These are phyloP conservation scores for Trilocha varians DNA, from an alignment of 2,888 invertebrate species.

Conservation along the genomic window DNA sequence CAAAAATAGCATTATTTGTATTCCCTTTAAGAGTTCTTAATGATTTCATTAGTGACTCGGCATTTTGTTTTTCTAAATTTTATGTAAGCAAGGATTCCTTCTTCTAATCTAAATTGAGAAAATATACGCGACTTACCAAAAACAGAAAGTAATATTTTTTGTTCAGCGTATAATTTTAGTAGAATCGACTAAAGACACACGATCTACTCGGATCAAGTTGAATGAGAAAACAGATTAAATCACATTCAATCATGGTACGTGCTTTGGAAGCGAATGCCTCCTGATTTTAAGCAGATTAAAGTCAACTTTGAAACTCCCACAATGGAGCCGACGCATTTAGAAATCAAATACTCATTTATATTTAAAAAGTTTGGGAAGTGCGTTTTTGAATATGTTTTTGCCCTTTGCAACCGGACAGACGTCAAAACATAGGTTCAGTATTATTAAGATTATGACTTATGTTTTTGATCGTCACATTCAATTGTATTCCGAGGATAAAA, in stretches of 20 bases:
- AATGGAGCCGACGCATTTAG: constrained; percentile 34
- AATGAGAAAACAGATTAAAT: constrained; percentile 60
- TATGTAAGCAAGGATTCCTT: no score
- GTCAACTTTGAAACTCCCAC: constrained; percentile 41
- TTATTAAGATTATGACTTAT: constrained; percentile 58
- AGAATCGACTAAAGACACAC: constrained; percentile 37
- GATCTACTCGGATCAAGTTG: constrained; percentile 30
- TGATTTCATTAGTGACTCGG: no score
- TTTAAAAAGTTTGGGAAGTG: constrained; percentile 31
- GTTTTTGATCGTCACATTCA: constrained; percentile 63
- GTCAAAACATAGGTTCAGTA: constrained; percentile 33
- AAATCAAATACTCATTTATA: constrained; percentile 36
- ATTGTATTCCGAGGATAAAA: constrained; percentile 63
- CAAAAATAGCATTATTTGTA: no score
- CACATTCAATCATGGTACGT: constrained; percentile 59
- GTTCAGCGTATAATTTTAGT: constrained; percentile 46
- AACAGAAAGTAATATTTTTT: constrained; percentile 46
- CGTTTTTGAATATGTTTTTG: constrained; percentile 39
- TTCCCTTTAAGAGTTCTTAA: no score
- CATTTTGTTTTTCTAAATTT: no score
- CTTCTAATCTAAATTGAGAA: neutral
- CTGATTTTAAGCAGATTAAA: constrained; percentile 59
- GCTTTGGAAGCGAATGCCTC: constrained; percentile 56
- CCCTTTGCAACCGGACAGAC: constrained; percentile 22
- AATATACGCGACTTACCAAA: constrained; percentile 5